Evolutionary conservation across 2,113 vertebrate species (phyloP), one percentile per base, ranked within the genome.

Genomic region (Fulmarus glacialis): DNA sequence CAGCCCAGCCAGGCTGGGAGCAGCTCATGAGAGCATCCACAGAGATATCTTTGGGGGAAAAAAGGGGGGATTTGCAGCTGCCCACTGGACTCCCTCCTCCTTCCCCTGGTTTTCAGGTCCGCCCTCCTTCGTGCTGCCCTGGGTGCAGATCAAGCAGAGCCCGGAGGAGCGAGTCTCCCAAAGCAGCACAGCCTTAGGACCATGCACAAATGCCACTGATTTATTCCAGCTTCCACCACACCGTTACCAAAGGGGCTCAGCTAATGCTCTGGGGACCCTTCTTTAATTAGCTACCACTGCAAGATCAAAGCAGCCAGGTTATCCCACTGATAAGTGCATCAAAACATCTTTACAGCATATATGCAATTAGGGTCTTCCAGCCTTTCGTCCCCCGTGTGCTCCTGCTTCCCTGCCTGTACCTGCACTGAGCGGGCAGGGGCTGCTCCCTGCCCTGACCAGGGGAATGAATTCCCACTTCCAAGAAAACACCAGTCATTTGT

Each of bases 381-480:
- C 26, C 40, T 66, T 89, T 71, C 2, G 2, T 24, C 19, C 30
- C 11, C 2, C 0, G 0, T 2, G 6, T 60, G 59, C 50, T 79
- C 50, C 71, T 67, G 60, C n/a, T 42, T 79, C 40, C 48, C 34
- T 66, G 52, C 24, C 47, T 34, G 45, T 21, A 62, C 42, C 63
- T 30, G 20, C 52, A 30, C 40, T 11, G 58, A 42, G 53, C 2
- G 0, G 59, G 15, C 73, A 75, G 23, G 8, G 50, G 30, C 29
- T 81, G 58, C 22, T 85, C 47, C 62, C 40, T 83, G 63, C 16
- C 60, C 71, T 74, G 27, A 34, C 59, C 42, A 15, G 9, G 27
- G 50, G 55, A 52, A 59, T 59, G 38, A 82, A 84, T 66, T 68
- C 47, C 64, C n/a, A 15, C 36, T 62, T 66, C 42, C 56, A 82